A percentile compares a stretch with the other conserved stretches of the same genome.
Conservation (phyloP, 2,113 vertebrate species). For the Thalassarche chlororhynchos region DNA sequence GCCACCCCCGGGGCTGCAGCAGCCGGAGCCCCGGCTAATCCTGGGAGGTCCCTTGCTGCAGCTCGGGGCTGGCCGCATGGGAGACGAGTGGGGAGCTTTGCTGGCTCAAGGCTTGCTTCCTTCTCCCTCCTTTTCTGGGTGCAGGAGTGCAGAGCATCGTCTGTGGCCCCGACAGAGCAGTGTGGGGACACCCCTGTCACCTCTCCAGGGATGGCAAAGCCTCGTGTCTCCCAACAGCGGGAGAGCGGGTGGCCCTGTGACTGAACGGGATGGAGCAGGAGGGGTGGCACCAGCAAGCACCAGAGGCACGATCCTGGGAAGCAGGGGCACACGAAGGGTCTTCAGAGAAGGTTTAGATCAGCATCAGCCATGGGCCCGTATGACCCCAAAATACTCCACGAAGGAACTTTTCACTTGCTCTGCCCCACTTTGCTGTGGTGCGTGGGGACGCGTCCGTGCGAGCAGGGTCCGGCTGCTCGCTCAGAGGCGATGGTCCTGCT, state of each 20-base stretch:
- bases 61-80: accelerated
- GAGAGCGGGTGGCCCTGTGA: background rate
- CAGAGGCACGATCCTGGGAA: background rate
- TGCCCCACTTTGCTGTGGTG: accelerated
- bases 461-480: background rate
- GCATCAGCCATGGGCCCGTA: background rate
- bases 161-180: accelerated
- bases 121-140: background rate
- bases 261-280: background rate
- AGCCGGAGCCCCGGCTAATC: background rate
- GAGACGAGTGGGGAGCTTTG: background rate
- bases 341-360: background rate
- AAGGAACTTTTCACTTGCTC: background rate
- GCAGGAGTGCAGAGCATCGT: background rate
- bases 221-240: background rate
- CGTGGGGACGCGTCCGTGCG: accelerated
- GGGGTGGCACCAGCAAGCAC: background rate
- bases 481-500: background rate
- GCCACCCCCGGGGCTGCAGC: background rate
- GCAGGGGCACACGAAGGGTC: accelerated
- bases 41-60: background rate
- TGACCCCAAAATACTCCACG: background rate
- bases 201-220: background rate
- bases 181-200: background rate
- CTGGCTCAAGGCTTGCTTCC: background rate